These are phyloP conservation scores for Enteromius unitaeniatus DNA, from an alignment of 2,797 vertebrate genomes.

Conservation along the genomic window DNA sequence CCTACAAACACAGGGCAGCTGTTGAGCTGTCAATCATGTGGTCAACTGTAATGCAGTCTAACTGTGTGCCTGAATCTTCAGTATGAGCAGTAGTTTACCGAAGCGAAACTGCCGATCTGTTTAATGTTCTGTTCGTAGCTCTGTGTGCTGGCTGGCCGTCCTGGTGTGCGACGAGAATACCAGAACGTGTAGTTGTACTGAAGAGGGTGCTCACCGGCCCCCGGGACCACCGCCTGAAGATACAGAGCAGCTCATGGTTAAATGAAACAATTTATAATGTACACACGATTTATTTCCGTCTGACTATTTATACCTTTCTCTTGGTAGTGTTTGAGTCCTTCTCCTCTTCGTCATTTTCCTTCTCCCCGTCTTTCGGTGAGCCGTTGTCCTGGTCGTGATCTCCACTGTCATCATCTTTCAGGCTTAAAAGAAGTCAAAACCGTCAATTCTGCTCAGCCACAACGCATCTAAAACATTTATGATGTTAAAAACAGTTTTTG, in stretches of 20 bases:
- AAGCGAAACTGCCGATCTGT: slow-evolving; percentile 86
- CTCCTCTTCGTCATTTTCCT: slow-evolving; percentile 81
- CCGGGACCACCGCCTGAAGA: slow-evolving; percentile 75
- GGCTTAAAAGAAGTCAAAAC: slow-evolving; percentile 64
- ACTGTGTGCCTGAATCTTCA: not conserved
- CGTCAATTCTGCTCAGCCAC: not conserved
- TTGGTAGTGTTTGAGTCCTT: slow-evolving; percentile 75
- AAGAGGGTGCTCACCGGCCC: slow-evolving; percentile 84
- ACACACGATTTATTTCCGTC: not conserved
- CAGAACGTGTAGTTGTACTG: slow-evolving; percentile 88
- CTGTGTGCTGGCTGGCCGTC: slow-evolving; percentile 85
- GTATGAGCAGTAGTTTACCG: slow-evolving; percentile 66
- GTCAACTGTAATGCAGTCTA: not conserved
- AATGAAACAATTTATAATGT: not conserved
- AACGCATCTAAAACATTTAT: not conserved
- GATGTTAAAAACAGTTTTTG: not conserved
- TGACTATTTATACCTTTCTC: slow-evolving; percentile 71
- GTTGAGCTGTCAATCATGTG: slow-evolving; percentile 62
- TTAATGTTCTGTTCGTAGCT: slow-evolving; percentile 90
- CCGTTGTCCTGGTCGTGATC: slow-evolving; percentile 84
- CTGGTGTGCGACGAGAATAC: slow-evolving; percentile 87
- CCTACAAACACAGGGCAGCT: slow-evolving; percentile 66
- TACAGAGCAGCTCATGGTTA: slow-evolving; percentile 9
- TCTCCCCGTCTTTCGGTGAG: slow-evolving; percentile 85
- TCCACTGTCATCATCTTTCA: slow-evolving; percentile 87